Evolutionary conservation across 2,888 invertebrate species (phyloP).

Genomic region (Tenthredo amoena): DNA sequence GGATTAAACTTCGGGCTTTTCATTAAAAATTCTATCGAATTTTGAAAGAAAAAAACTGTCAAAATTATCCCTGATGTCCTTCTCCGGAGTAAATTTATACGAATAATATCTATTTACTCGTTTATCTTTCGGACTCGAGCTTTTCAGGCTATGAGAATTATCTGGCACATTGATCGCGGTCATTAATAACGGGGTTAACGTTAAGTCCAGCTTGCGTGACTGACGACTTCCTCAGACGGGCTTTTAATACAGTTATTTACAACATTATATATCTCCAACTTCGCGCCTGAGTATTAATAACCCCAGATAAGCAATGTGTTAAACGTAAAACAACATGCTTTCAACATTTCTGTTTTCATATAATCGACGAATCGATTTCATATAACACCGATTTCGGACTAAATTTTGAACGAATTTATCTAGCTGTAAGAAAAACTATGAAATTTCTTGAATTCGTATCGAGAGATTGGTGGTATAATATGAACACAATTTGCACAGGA

Average conservation of each 20-base stretch:
- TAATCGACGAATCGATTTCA: neutral
- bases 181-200: neutral
- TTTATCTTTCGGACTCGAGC: neutral
- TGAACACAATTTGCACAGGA: neutral
- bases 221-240: constrained; percentile 2
- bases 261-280: constrained; percentile 2
- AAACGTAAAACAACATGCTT: neutral
- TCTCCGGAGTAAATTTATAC: neutral
- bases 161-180: neutral
- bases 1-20: neutral
- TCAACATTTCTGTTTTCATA: no score
- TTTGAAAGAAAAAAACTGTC: neutral
- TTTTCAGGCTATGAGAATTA: constrained; percentile 2
- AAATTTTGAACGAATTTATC: neutral
- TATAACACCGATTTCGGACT: neutral
- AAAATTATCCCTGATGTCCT: neutral
- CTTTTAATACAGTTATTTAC: neutral
- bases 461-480: neutral
- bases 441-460: neutral
- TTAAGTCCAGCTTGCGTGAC: constrained; percentile 2
- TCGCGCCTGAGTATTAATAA: neutral
- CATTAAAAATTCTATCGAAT: neutral
- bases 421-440: neutral
- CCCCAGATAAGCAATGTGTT: neutral
- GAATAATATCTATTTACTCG: neutral